phyloP scores from a whole-genome alignment of 2,797 vertebrate species.

The Spheniscus humboldti region DNA sequence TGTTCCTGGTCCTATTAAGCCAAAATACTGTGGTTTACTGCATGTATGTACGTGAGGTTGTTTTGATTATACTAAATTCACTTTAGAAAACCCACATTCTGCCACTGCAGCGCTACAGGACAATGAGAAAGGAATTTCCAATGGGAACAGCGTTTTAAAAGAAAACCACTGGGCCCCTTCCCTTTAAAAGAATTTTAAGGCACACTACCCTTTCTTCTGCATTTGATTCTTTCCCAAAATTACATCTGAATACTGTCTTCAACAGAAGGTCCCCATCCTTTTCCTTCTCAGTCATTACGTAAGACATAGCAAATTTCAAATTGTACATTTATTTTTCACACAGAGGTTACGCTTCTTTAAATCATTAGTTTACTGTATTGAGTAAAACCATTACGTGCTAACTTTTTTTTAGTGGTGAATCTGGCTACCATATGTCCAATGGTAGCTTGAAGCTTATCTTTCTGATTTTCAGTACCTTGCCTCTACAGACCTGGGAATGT shows the following conservation, averaged over 20 bases:
- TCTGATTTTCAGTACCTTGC: not conserved
- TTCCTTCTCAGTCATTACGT: not conserved
- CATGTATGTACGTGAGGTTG: slow-evolving; percentile 60
- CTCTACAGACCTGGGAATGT: not conserved
- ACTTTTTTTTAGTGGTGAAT: not conserved
- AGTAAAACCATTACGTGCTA: not conserved
- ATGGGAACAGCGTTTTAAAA: slow-evolving; percentile 30
- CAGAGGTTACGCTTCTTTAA: not conserved
- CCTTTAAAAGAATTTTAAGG: not conserved
- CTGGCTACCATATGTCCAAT: not conserved
- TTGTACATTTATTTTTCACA: not conserved
- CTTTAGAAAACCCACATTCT: slow-evolving; percentile 46
- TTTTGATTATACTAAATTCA: slow-evolving; percentile 51
- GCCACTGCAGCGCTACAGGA: slow-evolving; percentile 52
- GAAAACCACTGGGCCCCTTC: slow-evolving; percentile 24
- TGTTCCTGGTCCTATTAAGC: slow-evolving; percentile 19
- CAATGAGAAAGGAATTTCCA: slow-evolving; percentile 54
- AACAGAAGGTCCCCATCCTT: not conserved
- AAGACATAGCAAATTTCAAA: not conserved
- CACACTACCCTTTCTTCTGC: not conserved
- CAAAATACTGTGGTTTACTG: slow-evolving; percentile 44
- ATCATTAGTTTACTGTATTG: not conserved
- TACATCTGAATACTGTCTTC: not conserved
- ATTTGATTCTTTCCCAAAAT: slow-evolving; percentile 4
- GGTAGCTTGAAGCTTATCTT: not conserved